A percentile compares a stretch with the other conserved stretches of the same genome.
These are phyloP conservation scores for Nannoperca australis DNA, from an alignment of 2,797 vertebrate genomes.

Conservation along the genomic window DNA sequence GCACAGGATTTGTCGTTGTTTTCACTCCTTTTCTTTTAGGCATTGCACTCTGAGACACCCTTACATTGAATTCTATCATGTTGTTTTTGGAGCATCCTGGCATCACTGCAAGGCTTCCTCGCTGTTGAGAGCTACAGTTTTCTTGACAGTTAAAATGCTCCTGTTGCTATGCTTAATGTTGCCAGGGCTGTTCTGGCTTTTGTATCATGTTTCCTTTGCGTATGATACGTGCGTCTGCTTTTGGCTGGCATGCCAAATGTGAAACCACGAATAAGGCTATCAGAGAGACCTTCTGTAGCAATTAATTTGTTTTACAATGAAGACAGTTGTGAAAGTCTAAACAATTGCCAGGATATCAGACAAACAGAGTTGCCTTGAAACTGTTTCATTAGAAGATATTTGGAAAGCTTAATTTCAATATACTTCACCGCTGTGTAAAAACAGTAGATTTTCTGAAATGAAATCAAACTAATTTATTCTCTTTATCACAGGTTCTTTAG, in stretches of 20 bases:
- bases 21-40: conserved; percentile 65
- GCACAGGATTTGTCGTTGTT: conserved; percentile 71
- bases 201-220: conserved; percentile 54
- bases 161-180: conserved; percentile 55
- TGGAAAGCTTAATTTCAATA: conserved; percentile 55
- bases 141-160: conserved; percentile 67
- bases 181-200: conserved; percentile 57
- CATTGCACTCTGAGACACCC: conserved; percentile 61
- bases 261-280: conserved; percentile 57
- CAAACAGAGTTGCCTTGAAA: conserved; percentile 33
- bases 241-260: conserved; percentile 55
- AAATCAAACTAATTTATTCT: conserved; percentile 64
- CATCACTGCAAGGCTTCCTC: conserved; percentile 65
- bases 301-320: conserved; percentile 49
- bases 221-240: conserved; percentile 56
- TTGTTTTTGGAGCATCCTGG: conserved; percentile 66
- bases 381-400: conserved; percentile 40
- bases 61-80: conserved; percentile 62
- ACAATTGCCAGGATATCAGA: conserved; percentile 31
- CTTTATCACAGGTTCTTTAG: conserved; percentile 59
- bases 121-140: conserved; percentile 56
- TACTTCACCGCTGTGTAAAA: conserved; percentile 34
- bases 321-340: conserved; percentile 41
- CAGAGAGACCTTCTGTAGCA: conserved; percentile 42
- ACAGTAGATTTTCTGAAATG: conserved; percentile 32